Conservation (phyloP, 2,888 invertebrate species). For the Drosophila helvetica region DNA sequence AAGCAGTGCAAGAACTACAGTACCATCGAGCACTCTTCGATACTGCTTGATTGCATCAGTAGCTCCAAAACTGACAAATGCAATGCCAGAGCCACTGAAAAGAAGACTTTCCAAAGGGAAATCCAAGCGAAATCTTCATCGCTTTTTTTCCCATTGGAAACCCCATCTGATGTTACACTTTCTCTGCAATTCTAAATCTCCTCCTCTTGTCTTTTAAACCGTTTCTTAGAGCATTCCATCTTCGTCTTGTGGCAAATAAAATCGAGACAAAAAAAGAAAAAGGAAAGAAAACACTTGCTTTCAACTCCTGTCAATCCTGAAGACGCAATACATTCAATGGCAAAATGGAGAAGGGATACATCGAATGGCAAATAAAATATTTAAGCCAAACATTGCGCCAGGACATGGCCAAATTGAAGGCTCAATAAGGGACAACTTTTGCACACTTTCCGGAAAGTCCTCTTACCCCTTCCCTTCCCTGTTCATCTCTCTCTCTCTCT, state of each 20-base stretch:
- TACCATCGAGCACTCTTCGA: no score
- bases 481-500: neutral
- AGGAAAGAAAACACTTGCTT: conserved; percentile 21
- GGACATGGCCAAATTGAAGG: conserved; percentile 51
- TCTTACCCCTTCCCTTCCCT: neutral
- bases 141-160: no score
- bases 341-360: conserved; percentile 28
- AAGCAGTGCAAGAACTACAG: no score
- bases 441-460: conserved; percentile 9
- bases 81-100: no score
- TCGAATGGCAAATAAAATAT: conserved; percentile 60
- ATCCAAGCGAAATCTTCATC: neutral
- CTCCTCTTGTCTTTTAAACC: neutral
- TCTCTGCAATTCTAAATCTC: no score
- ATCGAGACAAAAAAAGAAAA: neutral
- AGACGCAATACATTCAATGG: conserved; percentile 32
- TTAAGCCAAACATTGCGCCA: conserved; percentile 62
- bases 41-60: neutral
- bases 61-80: neutral
- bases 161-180: no score
- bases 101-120: neutral
- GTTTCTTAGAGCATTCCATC: conserved; percentile 1
- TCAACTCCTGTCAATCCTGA: conserved; percentile 39
- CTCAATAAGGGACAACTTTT: conserved; percentile 58
- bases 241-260: neutral